These are phyloP conservation scores for Rhodeus uyekii DNA, from an alignment of 2,797 vertebrate genomes.

Conservation along the genomic window DNA sequence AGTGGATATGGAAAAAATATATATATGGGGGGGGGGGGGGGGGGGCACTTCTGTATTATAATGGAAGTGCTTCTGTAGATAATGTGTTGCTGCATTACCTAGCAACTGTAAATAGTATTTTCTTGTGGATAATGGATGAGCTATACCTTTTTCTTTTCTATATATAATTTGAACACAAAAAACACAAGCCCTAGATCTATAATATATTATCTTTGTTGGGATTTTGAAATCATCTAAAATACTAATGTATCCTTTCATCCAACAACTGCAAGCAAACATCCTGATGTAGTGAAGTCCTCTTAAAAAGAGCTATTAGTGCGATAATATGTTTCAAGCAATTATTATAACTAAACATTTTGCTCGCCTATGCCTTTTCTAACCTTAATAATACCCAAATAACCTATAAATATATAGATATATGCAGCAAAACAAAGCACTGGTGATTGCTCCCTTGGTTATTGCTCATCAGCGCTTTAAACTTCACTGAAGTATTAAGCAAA, in stretches of 20 bases:
- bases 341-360: neutral
- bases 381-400: constrained; percentile 20
- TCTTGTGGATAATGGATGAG: neutral
- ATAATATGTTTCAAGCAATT: neutral
- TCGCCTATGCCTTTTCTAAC: neutral
- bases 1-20: constrained; percentile 38
- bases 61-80: constrained; percentile 20
- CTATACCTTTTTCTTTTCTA: neutral
- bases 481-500: constrained; percentile 38
- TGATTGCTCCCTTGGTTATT: constrained; percentile 35
- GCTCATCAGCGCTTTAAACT: constrained; percentile 31
- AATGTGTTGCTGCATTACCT: constrained; percentile 20
- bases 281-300: neutral
- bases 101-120: neutral
- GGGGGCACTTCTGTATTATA: neutral
- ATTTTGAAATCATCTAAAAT: neutral
- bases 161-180: neutral
- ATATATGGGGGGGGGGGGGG: neutral
- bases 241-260: neutral
- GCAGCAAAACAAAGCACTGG: constrained; percentile 19
- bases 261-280: constrained; percentile 6
- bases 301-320: constrained; percentile 8
- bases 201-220: neutral
- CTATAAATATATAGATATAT: constrained; percentile 29
- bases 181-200: neutral